Conservation (phyloP, 2,888 invertebrate species). For the Andrena bucephala region DNA sequence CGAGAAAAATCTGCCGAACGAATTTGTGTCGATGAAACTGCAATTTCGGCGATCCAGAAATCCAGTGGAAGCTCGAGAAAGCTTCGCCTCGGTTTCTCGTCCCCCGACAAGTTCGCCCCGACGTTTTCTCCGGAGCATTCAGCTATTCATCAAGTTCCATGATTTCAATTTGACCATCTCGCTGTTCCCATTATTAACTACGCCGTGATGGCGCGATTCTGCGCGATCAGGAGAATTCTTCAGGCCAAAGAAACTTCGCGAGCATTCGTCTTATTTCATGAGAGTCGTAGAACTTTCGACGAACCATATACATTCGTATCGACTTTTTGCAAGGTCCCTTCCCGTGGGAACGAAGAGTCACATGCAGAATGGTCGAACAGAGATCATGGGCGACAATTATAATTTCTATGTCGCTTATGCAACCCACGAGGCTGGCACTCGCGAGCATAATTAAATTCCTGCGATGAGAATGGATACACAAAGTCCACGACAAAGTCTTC, state of each 20-base stretch:
- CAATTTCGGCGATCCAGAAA: conserved; percentile 6
- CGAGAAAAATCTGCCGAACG: not conserved
- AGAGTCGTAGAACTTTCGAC: not conserved
- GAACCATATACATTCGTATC: not conserved
- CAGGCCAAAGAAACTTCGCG: not conserved
- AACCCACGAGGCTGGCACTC: conserved; percentile 34
- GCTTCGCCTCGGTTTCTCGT: not conserved
- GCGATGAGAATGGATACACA: not conserved
- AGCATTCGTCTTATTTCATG: not conserved
- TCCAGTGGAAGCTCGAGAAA: not conserved
- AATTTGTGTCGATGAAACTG: conserved; percentile 27
- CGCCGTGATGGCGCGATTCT: not conserved
- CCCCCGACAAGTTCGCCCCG: not conserved
- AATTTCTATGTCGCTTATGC: conserved; percentile 71
- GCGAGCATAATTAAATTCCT: conserved; percentile 8
- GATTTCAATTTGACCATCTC: not conserved
- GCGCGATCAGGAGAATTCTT: not conserved
- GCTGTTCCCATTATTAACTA: not conserved
- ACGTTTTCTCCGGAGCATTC: not conserved
- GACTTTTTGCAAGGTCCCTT: not conserved
- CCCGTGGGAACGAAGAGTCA: conserved; percentile 26
- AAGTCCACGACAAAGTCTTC: not conserved
- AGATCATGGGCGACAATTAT: conserved; percentile 54
- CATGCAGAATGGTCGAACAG: not conserved
- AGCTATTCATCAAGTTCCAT: not conserved